phyloP scores from a whole-genome alignment of 2,797 vertebrate species.

The Cryptoprocta ferox region DNA sequence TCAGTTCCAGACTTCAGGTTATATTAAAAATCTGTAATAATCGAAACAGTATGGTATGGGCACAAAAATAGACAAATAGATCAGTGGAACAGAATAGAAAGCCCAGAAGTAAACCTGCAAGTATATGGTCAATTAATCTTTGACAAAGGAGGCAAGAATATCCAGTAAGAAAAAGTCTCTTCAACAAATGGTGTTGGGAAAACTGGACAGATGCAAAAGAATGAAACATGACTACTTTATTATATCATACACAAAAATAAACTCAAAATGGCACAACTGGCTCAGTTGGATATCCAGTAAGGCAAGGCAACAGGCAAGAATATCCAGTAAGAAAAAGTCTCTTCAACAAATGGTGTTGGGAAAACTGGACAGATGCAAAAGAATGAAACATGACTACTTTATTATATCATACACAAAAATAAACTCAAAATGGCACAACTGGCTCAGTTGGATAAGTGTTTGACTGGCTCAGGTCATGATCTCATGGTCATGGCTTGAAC shows the following conservation, averaged over 20 bases:
- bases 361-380: background rate
- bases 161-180: background rate
- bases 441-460: too few relatives aligned
- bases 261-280: background rate
- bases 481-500: too few relatives aligned
- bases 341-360: background rate
- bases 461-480: too few relatives aligned
- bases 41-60: background rate
- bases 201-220: background rate
- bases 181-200: background rate
- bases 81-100: background rate
- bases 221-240: background rate
- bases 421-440: background rate
- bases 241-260: background rate
- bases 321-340: background rate
- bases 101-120: background rate
- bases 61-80: background rate
- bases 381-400: background rate
- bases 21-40: background rate
- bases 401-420: background rate
- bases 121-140: background rate
- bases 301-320: too few relatives aligned
- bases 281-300: too few relatives aligned
- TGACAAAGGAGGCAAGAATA: background rate
- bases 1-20: background rate